Base-by-base conservation (phyloP, 2,113 vertebrate genomes). In the Rhea americana region DNA sequence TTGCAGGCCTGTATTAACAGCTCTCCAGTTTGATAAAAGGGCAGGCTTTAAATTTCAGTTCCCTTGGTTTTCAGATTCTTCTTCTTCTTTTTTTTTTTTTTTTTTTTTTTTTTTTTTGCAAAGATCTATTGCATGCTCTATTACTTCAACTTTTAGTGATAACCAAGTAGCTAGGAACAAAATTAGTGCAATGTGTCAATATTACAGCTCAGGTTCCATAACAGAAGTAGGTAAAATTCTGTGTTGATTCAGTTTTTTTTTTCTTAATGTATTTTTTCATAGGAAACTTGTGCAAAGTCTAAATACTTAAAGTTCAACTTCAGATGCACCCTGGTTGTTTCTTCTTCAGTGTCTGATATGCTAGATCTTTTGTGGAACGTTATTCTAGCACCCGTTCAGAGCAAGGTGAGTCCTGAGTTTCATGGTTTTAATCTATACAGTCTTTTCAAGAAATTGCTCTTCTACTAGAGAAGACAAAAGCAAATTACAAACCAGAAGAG, bases 341-440 rank as follows among this genome's bases (percentile, higher is more conserved):
- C 20, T 81, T 3, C 9, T 0, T 8, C 13, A 6, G 13, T 25
- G 24, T 53, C 19, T 1, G 1, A 4, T 7, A 2, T 48, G 28
- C 11, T 26, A 37, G 5, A 37, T 80, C 43, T 76, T 73, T 65
- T 8, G 3, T 5, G 79, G 66, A 72, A 22, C 50, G 55, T 71
- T n/a, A 9, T 71, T 66, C 5, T 62, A 74, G n/a, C 25, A 24
- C 35, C 6, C 6, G 15, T 50, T 53, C 47, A 55, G 41, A 32
- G 6, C 4, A 13, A 85, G 13, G 11, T 3, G 13, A 3, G 3
- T 22, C 8, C 24, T 85, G 50, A 4, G 9, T 73, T 70, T 87
- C 35, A 6, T 11, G 62, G 17, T 11, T 48, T 93, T 56, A 39
- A 48, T 35, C 85, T 87, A 56, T 22, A 25, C 30, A 63, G 22